Conservation (phyloP, 2,797 vertebrate genomes). For the Pelobates cultripes region DNA sequence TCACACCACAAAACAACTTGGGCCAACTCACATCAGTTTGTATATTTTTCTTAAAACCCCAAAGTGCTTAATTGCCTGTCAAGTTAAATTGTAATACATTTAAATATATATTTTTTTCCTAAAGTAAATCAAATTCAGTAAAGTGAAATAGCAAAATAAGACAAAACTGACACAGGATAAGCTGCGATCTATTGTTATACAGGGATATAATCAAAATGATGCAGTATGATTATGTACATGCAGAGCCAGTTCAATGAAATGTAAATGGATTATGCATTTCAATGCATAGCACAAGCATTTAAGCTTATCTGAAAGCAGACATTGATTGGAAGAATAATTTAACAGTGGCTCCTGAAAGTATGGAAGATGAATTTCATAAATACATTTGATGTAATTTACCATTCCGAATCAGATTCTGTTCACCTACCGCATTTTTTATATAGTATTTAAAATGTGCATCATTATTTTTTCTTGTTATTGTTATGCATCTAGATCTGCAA, state of each 20-base stretch:
- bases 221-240: background rate
- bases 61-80: too few relatives aligned
- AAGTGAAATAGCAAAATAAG: background rate
- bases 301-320: conserved; percentile 6
- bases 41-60: too few relatives aligned
- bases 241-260: conserved; percentile 5
- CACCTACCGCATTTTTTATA: background rate
- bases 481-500: too few relatives aligned
- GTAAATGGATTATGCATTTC: conserved; percentile 14
- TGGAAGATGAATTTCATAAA: conserved; percentile 1
- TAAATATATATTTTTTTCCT: background rate
- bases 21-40: too few relatives aligned
- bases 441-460: background rate
- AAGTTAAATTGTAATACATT: background rate
- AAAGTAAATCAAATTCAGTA: background rate
- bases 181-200: background rate
- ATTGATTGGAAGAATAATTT: conserved; percentile 15
- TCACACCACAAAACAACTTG: too few relatives aligned
- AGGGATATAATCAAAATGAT: conserved; percentile 14
- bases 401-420: background rate
- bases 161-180: background rate
- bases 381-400: conserved; percentile 5
- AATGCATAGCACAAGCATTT: conserved; percentile 5
- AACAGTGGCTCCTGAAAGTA: conserved; percentile 7
- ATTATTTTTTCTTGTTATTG: too few relatives aligned